Evolutionary conservation across 2,797 vertebrate genomes (phyloP).

Genomic region (Odontamblyopus rebecca): DNA sequence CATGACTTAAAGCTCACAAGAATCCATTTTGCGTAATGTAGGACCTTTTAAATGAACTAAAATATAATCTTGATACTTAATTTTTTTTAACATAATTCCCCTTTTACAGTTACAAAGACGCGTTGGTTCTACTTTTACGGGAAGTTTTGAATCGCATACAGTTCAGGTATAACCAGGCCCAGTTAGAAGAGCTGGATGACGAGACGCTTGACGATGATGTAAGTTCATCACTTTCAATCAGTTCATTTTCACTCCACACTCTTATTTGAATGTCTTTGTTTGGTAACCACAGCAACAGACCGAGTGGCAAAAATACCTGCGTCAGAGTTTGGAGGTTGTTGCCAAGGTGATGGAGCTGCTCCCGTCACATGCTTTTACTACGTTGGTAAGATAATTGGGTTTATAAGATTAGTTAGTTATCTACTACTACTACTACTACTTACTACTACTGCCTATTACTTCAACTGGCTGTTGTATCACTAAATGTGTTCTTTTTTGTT

Average conservation of each 20-base stretch:
- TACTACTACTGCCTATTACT: too few relatives aligned
- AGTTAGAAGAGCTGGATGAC: conserved; percentile 95
- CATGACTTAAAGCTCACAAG: too few relatives aligned
- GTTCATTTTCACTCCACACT: not conserved
- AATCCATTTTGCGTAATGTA: too few relatives aligned
- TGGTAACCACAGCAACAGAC: conserved; percentile 89
- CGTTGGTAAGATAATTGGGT: conserved; percentile 79
- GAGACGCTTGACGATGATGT: conserved; percentile 97
- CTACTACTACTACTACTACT: too few relatives aligned
- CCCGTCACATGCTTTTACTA: conserved; percentile 95
- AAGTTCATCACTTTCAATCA: conserved; percentile 26
- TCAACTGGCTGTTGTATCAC: too few relatives aligned
- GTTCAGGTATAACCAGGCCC: conserved; percentile 95
- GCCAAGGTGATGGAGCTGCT: conserved; percentile 99
- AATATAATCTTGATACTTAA: too few relatives aligned
- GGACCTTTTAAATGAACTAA: too few relatives aligned
- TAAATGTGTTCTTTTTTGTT: not conserved
- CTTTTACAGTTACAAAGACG: conserved; percentile 90
- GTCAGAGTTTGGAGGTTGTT: conserved; percentile 98
- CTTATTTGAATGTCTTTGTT: conserved; percentile 27
- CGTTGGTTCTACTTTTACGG: conserved; percentile 89
- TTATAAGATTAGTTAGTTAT: too few relatives aligned
- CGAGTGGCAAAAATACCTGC: conserved; percentile 97
- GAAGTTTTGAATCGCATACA: conserved; percentile 96
- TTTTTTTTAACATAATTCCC: too few relatives aligned